phyloP scores from a whole-genome alignment of 1,140 invertebrate species.

The Andrena cerasifolii region DNA sequence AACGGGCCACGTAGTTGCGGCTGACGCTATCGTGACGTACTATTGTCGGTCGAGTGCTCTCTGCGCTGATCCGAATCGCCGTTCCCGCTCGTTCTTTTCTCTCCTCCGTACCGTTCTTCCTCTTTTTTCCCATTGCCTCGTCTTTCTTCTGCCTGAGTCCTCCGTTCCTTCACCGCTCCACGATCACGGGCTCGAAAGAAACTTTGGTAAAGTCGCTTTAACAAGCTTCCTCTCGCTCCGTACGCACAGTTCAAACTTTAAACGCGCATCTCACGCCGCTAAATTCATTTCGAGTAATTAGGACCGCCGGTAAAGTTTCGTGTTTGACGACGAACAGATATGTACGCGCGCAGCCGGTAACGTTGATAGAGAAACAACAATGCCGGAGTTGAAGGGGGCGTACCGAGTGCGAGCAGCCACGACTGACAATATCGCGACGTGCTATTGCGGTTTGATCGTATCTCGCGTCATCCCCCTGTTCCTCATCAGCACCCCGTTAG shows the following conservation, averaged over 20 bases:
- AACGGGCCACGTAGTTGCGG: slow-evolving; percentile 49
- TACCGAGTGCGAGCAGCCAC: not conserved
- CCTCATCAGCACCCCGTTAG: not conserved
- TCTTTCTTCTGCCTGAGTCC: not conserved
- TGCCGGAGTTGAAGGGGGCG: not conserved
- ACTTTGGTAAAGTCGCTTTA: too few relatives aligned
- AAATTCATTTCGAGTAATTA: too few relatives aligned
- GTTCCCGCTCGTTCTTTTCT: slow-evolving; percentile 25
- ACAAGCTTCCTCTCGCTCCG: too few relatives aligned
- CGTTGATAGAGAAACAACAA: slow-evolving; percentile 21
- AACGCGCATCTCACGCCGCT: too few relatives aligned
- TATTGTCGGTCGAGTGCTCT: slow-evolving; percentile 51
- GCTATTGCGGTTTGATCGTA: not conserved
- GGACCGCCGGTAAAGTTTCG: too few relatives aligned
- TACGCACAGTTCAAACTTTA: too few relatives aligned
- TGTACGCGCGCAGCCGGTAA: not conserved
- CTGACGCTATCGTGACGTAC: slow-evolving; percentile 70
- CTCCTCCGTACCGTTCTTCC: slow-evolving; percentile 24
- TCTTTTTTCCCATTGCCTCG: not conserved
- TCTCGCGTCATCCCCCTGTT: not conserved
- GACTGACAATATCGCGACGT: not conserved
- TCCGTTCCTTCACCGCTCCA: not conserved
- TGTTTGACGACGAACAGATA: not conserved
- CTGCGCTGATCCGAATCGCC: slow-evolving; percentile 26
- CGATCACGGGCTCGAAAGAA: too few relatives aligned